Evolutionary conservation across 2,113 vertebrate species (phyloP).

Genomic region (Bombycilla garrulus): DNA sequence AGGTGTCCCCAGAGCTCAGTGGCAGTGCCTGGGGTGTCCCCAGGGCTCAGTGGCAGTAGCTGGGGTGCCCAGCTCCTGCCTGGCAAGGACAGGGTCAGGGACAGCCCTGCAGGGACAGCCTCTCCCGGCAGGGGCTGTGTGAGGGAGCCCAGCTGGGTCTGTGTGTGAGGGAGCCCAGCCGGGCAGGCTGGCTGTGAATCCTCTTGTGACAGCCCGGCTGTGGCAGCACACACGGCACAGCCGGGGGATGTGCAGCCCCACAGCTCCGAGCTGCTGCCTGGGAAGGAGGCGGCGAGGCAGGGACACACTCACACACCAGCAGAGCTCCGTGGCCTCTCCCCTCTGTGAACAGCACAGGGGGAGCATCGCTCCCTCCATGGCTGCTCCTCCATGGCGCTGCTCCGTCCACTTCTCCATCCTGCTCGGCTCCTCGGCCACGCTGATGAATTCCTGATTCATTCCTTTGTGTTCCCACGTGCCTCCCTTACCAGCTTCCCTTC

Average conservation of each 20-base stretch:
- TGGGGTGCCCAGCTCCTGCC: background rate
- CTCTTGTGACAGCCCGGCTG: fast-evolving
- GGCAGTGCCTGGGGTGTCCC: background rate
- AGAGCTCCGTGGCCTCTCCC: background rate
- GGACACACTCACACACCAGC: background rate
- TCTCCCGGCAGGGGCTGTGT: fast-evolving
- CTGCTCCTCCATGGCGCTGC: background rate
- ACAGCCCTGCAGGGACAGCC: background rate
- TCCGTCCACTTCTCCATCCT: background rate
- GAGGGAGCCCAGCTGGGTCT: background rate
- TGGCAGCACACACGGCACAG: background rate
- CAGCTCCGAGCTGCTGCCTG: background rate
- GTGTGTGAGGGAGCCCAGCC: background rate
- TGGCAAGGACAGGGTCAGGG: background rate
- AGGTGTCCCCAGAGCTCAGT: background rate
- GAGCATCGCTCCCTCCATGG: background rate
- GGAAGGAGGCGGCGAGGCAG: background rate
- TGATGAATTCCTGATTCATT: background rate
- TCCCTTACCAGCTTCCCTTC: background rate
- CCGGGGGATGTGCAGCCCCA: background rate
- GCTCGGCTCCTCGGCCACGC: background rate
- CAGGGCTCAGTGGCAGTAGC: background rate
- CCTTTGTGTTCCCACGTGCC: background rate
- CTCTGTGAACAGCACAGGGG: background rate
- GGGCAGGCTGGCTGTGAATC: background rate